These are phyloP conservation scores for Eremobia ochroleuca DNA, from an alignment of 2,888 invertebrate species.

Conservation along the genomic window DNA sequence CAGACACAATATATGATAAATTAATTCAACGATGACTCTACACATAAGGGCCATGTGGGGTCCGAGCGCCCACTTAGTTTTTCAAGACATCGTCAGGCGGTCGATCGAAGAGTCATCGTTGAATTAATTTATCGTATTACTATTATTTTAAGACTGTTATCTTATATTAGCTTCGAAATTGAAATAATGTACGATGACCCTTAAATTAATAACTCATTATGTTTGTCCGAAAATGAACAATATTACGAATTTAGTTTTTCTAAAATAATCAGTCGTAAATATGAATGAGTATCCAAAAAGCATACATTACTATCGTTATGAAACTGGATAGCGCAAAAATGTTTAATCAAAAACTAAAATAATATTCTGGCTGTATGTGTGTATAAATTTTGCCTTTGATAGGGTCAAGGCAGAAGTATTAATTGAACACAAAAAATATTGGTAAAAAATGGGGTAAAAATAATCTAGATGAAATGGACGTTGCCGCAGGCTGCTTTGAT, in stretches of 20 bases:
- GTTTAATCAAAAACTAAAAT: conserved; percentile 37
- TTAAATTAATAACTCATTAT: conserved; percentile 29
- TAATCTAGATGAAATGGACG: neutral
- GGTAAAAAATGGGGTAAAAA: neutral
- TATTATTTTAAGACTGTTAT: no score
- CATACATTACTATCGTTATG: conserved; percentile 20
- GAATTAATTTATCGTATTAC: no score
- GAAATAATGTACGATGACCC: neutral
- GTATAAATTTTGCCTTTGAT: neutral
- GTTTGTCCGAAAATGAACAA: conserved; percentile 17
- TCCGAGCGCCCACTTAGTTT: neutral
- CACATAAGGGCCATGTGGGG: neutral
- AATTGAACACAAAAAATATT: neutral
- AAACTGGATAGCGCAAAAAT: conserved; percentile 25
- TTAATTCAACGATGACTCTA: conserved; percentile 6
- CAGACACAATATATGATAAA: neutral
- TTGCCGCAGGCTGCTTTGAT: neutral
- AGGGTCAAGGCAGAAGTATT: neutral
- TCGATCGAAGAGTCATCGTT: no score
- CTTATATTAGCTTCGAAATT: no score
- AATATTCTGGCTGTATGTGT: neutral
- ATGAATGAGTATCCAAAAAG: conserved; percentile 24
- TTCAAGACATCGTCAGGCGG: no score
- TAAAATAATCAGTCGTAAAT: conserved; percentile 22
- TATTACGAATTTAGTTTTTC: conserved; percentile 4